Conservation (phyloP, 1,140 invertebrate species). For the Drosophila guanche region DNA sequence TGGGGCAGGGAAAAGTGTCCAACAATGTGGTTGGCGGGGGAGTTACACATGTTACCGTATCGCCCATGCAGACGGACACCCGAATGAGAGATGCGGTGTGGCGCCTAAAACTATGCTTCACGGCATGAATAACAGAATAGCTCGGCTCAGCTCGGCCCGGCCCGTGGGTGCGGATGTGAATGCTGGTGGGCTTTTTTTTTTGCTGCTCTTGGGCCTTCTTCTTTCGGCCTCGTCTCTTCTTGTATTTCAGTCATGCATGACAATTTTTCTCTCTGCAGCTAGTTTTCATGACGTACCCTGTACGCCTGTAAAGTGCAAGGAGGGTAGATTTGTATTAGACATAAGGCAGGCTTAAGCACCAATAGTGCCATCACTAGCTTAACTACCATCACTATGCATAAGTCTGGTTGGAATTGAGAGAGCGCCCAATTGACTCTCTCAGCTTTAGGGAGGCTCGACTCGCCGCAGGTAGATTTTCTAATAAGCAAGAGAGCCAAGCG, state of each 20-base stretch:
- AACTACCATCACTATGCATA: too few species aligned
- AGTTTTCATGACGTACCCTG: slow-evolving; percentile 37
- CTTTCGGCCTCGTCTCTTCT: slow-evolving; percentile 16
- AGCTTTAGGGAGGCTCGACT: too few species aligned
- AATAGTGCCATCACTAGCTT: too few species aligned
- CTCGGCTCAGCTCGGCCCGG: not conserved
- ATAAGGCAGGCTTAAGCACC: too few species aligned
- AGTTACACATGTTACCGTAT: slow-evolving; percentile 40
- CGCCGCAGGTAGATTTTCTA: too few species aligned
- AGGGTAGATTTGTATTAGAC: not conserved
- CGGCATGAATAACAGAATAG: slow-evolving; percentile 51
- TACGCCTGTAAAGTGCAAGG: not conserved
- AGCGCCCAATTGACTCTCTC: too few species aligned
- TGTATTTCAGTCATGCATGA: slow-evolving; percentile 77
- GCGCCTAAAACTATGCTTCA: slow-evolving; percentile 57
- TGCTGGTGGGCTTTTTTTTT: not conserved
- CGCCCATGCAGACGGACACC: slow-evolving; percentile 24
- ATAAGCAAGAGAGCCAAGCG: too few species aligned
- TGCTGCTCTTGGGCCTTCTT: not conserved
- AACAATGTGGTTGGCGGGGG: slow-evolving; percentile 5
- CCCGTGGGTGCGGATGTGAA: not conserved
- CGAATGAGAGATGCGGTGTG: slow-evolving; percentile 15
- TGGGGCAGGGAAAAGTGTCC: slow-evolving; percentile 35
- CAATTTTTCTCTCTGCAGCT: slow-evolving; percentile 62
- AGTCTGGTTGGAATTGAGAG: too few species aligned